Evolutionary conservation across 1,140 invertebrate species (phyloP).

Genomic region (Lepidurus packardi): DNA sequence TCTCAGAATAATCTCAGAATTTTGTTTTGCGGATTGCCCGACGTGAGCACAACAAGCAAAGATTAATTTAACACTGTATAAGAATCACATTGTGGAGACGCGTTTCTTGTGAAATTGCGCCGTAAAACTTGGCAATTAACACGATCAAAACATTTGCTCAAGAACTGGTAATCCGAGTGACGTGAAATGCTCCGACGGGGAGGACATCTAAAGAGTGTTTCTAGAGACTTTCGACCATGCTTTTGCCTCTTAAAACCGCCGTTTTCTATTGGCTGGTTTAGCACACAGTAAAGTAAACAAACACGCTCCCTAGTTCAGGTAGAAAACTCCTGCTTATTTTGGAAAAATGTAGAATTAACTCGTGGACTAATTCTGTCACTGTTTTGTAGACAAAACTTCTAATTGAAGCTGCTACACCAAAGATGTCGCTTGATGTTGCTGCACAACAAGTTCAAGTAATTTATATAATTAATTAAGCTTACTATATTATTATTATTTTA

Average conservation of each 20-base stretch:
- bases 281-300: not conserved
- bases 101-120: not conserved
- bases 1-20: not conserved
- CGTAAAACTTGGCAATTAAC: not conserved
- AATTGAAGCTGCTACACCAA: slow-evolving; percentile 34
- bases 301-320: not conserved
- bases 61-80: not conserved
- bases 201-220: slow-evolving; percentile 40
- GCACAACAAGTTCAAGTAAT: slow-evolving; percentile 64
- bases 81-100: not conserved
- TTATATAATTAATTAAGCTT: slow-evolving; percentile 25
- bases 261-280: not conserved
- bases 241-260: not conserved
- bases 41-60: not conserved
- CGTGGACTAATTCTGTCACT: not conserved
- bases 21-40: not conserved
- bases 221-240: slow-evolving; percentile 22
- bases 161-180: slow-evolving; percentile 36
- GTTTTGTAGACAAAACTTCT: not conserved
- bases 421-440: slow-evolving; percentile 67
- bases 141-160: slow-evolving; percentile 15
- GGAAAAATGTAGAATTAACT: no score
- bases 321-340: not conserved
- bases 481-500: no score
- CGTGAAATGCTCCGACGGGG: slow-evolving; percentile 37